Evolutionary conservation across 2,797 vertebrate genomes (phyloP).

Genomic region (Thripadectes ignobilis): DNA sequence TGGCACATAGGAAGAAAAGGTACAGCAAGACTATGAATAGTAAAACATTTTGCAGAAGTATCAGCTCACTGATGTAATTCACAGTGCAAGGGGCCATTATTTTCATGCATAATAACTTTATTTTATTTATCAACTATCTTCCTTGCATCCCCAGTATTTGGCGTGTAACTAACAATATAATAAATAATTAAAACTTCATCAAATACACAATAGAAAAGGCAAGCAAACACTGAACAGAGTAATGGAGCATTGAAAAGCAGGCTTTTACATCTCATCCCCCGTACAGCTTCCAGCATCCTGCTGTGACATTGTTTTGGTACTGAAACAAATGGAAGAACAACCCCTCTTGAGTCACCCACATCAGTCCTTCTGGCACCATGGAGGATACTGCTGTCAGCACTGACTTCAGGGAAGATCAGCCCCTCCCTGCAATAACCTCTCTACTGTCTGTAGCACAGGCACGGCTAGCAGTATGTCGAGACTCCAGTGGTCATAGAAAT

Average conservation of each 20-base stretch:
- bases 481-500: background rate
- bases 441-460: background rate
- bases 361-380: background rate
- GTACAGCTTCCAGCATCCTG: background rate
- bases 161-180: background rate
- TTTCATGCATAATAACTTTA: background rate
- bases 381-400: slow-evolving; percentile 13
- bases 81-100: background rate
- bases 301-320: slow-evolving; percentile 48
- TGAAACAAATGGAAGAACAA: slow-evolving; percentile 34
- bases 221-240: slow-evolving; percentile 25
- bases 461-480: background rate
- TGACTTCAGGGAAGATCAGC: background rate
- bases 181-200: slow-evolving; percentile 40
- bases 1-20: background rate
- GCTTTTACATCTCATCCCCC: slow-evolving; percentile 23
- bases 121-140: slow-evolving; percentile 16
- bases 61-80: background rate
- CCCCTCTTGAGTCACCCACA: slow-evolving; percentile 9
- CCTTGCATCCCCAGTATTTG: background rate
- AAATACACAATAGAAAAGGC: slow-evolving; percentile 38
- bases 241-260: slow-evolving; percentile 42
- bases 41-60: background rate
- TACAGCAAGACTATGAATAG: background rate
- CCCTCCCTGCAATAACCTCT: background rate